phyloP scores from a whole-genome alignment of 2,888 invertebrate species.

The Eristalis pertinax region DNA sequence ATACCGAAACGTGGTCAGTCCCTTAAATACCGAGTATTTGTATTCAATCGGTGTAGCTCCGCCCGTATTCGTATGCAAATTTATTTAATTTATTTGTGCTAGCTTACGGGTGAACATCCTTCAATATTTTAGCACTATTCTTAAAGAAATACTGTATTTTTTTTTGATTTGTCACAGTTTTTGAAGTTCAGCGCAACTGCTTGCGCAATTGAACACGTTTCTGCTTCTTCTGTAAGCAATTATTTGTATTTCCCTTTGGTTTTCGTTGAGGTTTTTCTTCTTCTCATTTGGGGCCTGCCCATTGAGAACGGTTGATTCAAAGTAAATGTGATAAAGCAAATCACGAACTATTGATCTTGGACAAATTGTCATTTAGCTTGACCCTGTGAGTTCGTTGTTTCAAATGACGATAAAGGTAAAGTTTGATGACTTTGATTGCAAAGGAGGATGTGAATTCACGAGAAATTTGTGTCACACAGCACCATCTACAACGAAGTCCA shows the following conservation, averaged over 20 bases:
- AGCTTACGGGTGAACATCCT: slow-evolving; percentile 38
- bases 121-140: background rate
- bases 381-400: too few species aligned
- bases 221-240: background rate
- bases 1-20: background rate
- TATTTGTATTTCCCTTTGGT: background rate
- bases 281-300: background rate
- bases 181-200: background rate
- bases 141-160: background rate
- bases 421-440: too few species aligned
- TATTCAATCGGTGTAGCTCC: slow-evolving; percentile 26
- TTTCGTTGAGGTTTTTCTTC: background rate
- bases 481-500: too few species aligned
- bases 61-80: slow-evolving; percentile 41
- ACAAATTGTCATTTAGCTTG: too few species aligned
- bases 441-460: too few species aligned
- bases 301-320: background rate
- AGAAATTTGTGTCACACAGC: too few species aligned
- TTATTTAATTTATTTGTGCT: slow-evolving; percentile 6
- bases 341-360: too few species aligned
- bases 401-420: too few species aligned
- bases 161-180: background rate
- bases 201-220: background rate
- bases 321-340: too few species aligned
- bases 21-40: background rate